A percentile compares a stretch with the other conserved stretches of the same genome.
Conservation (phyloP, 2,113 vertebrate genomes). For the Phycodurus eques region DNA sequence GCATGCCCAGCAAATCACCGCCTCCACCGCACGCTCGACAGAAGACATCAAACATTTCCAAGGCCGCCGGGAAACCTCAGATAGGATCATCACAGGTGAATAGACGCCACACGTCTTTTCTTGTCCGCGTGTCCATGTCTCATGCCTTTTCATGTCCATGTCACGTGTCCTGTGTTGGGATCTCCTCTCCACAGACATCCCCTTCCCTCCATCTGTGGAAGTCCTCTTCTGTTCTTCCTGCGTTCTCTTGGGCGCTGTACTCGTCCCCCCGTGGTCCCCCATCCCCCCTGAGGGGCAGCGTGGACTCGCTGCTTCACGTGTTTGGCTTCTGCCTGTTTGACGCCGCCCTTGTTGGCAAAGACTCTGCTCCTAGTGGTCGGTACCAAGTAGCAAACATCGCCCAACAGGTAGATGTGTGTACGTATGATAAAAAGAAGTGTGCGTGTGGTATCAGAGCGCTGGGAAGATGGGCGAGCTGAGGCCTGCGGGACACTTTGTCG, state of each 20-base stretch:
- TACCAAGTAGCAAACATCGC: neutral
- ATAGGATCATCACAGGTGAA: neutral
- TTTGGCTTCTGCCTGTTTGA: slow-evolving; percentile 94
- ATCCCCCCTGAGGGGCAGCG: slow-evolving; percentile 85
- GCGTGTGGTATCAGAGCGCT: slow-evolving; percentile 78
- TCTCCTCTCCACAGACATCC: slow-evolving; percentile 3
- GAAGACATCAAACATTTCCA: slow-evolving; percentile 19
- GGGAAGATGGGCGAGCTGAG: slow-evolving; percentile 81
- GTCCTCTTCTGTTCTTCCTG: slow-evolving; percentile 2
- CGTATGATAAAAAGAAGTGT: neutral
- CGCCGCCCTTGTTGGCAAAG: slow-evolving; percentile 81
- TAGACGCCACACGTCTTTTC: neutral
- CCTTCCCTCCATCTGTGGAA: slow-evolving; percentile 28
- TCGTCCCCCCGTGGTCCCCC: slow-evolving; percentile 61
- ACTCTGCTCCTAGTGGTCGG: slow-evolving; percentile 81
- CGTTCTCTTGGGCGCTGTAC: slow-evolving; percentile 23
- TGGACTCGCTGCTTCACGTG: slow-evolving; percentile 92
- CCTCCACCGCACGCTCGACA: slow-evolving; percentile 2
- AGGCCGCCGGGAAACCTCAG: neutral
- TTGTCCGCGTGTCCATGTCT: neutral
- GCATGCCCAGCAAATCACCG: slow-evolving; percentile 76
- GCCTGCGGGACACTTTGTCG: slow-evolving; percentile 91
- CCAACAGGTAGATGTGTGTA: neutral
- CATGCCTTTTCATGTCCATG: neutral
- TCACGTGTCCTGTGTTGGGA: neutral